Base-by-base conservation (phyloP, 2,797 vertebrate genomes). In the Schizopygopsis malacanthus region DNA sequence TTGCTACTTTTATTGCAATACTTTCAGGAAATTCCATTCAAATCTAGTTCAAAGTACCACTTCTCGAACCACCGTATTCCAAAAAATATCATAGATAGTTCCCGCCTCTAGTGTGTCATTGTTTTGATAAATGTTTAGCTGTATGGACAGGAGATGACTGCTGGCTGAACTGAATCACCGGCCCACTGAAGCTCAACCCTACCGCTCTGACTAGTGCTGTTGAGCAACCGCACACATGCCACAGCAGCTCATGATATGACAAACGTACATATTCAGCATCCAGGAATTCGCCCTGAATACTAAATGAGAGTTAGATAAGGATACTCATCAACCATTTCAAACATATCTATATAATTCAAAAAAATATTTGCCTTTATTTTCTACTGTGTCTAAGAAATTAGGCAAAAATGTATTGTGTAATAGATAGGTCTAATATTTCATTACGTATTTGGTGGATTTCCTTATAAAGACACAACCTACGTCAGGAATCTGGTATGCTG, bases 211-310 rank as follows among this genome's bases (percentile, higher is more conserved):
- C 59, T 65, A 33, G 33, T 33, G 52, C 59, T 80, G 69, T 80
- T 84, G 47, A 81, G 61, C 61, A 87, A 85, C 10, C 11, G 8
- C 28, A 76, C 72, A 18, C 79, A 79, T 59, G 79, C 45, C 86
- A 78, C 72, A 72, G 83, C 86, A 78, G 33, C 83, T 81, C 50
- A 41, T 47, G 43, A 41, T 20, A n/a, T 65, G 18, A 82, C 65
- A 81, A 28, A 87, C 15, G 28, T 6, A 85, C 79, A 85, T 13
- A 20, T 75, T 82, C 83, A 72, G 37, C 39, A 50, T 59, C 67
- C 50, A 85, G 83, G 79, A 85, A 85, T 87, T 63, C 54, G 81
- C 41, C 9, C 56, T 54, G 13, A 10, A 59, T 28, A 39, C 39
- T 61, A 9, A 59, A 75, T 9, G 50, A 75, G 4, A 50, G 56